Evolutionary conservation across 2,888 invertebrate genomes (phyloP), one percentile per base, ranked within the genome.

Genomic region (Agrochola circellaris): DNA sequence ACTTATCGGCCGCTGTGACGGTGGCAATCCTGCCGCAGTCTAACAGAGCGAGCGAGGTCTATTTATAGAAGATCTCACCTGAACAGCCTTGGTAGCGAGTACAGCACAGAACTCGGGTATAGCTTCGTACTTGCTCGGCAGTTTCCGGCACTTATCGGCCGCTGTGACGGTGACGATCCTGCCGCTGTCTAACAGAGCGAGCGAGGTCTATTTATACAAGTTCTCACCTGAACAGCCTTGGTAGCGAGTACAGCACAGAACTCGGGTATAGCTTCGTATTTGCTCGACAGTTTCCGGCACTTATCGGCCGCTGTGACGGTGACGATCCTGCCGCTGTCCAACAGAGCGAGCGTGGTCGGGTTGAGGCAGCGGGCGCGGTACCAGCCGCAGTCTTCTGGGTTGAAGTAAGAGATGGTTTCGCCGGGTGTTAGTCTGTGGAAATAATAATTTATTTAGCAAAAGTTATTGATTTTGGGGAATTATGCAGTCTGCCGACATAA

Each of bases 81-180:
- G 51, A 0, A 92, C 86, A 9, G 72, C 68, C 0, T 81, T 73
- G 5, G 81, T 87, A 0, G 84, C 66, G 13, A 96, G 65, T 9
- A 93, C 83, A 51, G 94, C 94, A 65, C 93, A 93, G 85, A 94
- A 96, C 91, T 96, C 96, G 0, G 95, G 95, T 2, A 91, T 71
- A 0, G 34, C 69, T 0, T 82, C 84, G 81, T 92, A 95, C 1
- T 81, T 79, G 0, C 34, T 60, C 7, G 92, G 87, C 77, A 95
- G 80, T 0, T 72, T 73, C 54, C 87, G 87, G 80, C 90, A 86
- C 48, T 83, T 78, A 69, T 87, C 90, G 2, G 72, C 60, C 0
- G 75, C n/a, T 0, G 70, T 26, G 6, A 92, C 34, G 0, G 87
- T 2, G 6, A 89, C 89, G 0, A 94, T 23, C 15, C 78, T 88